Conservation (phyloP, 2,888 invertebrate species). For the Habrosyne pyritoides region DNA sequence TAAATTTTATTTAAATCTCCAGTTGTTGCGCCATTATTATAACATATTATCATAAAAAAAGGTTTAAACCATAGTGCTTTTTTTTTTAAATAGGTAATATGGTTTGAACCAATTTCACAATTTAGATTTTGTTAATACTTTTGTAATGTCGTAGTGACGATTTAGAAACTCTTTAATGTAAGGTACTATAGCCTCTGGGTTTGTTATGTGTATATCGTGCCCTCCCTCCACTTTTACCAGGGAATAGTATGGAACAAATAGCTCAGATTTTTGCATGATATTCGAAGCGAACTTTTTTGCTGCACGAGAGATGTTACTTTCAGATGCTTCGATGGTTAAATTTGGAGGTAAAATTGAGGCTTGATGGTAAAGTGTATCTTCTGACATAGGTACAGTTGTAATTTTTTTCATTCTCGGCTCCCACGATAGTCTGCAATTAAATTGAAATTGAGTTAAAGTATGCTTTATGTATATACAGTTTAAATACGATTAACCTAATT, state of each 20-base stretch:
- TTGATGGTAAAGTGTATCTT: slow-evolving; percentile 44
- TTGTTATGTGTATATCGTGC: slow-evolving; percentile 84
- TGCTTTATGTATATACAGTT: too few species aligned
- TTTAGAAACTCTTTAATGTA: slow-evolving; percentile 60
- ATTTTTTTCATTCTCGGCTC: slow-evolving; percentile 56
- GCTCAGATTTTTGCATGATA: slow-evolving; percentile 39
- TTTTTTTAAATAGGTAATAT: too few species aligned
- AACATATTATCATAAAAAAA: too few species aligned
- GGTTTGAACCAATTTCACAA: neutral
- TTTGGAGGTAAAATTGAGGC: slow-evolving; percentile 48
- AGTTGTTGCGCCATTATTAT: too few species aligned
- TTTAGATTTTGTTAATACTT: neutral
- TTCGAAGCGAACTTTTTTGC: slow-evolving; percentile 34
- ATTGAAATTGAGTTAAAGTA: neutral
- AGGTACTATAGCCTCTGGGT: slow-evolving; percentile 73
- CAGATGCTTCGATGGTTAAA: slow-evolving; percentile 46
- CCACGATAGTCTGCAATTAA: slow-evolving; percentile 52
- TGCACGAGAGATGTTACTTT: slow-evolving; percentile 21
- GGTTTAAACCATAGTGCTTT: too few species aligned
- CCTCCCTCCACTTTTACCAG: slow-evolving; percentile 67
- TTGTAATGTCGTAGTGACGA: slow-evolving; percentile 8
- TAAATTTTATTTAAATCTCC: too few species aligned
- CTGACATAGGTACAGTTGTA: slow-evolving; percentile 31
- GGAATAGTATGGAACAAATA: slow-evolving; percentile 36
- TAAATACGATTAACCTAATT: too few species aligned